Conservation (phyloP, 2,113 vertebrate species). For the Morone chrysops region DNA sequence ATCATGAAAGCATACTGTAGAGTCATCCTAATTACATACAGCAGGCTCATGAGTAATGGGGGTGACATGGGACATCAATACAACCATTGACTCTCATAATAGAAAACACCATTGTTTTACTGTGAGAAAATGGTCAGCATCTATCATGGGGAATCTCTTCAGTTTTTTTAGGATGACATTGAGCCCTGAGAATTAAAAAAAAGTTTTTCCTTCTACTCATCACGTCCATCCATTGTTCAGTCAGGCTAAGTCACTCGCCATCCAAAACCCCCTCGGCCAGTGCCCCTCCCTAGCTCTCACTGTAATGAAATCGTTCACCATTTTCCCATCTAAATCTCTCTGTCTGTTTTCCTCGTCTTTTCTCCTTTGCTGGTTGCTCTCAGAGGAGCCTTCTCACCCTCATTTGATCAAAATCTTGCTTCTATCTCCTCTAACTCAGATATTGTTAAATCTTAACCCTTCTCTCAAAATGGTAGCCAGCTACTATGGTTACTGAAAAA, state of each 20-base stretch:
- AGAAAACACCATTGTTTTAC: constrained; percentile 75
- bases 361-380: constrained; percentile 12
- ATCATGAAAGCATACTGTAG: constrained; percentile 63
- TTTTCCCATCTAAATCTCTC: constrained; percentile 21
- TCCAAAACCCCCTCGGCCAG: constrained; percentile 27
- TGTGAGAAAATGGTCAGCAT: constrained; percentile 71
- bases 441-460: not conserved
- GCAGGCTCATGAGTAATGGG: constrained; percentile 68
- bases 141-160: constrained; percentile 53
- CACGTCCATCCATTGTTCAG: constrained; percentile 55
- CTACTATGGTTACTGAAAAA: not conserved
- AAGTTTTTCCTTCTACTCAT: not conserved
- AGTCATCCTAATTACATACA: constrained; percentile 70
- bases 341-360: constrained; percentile 14
- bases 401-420: constrained; percentile 37
- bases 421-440: constrained; percentile 3
- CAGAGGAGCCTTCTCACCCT: constrained; percentile 22
- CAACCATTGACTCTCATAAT: constrained; percentile 68
- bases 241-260: not conserved
- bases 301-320: not conserved
- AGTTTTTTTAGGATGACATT: constrained; percentile 21
- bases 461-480: not conserved
- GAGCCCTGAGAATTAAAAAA: constrained; percentile 33
- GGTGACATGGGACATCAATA: constrained; percentile 67
- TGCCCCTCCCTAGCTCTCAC: constrained; percentile 4